Conservation (phyloP, 1,140 invertebrate genomes). For the Penaeus vannamei region DNA sequence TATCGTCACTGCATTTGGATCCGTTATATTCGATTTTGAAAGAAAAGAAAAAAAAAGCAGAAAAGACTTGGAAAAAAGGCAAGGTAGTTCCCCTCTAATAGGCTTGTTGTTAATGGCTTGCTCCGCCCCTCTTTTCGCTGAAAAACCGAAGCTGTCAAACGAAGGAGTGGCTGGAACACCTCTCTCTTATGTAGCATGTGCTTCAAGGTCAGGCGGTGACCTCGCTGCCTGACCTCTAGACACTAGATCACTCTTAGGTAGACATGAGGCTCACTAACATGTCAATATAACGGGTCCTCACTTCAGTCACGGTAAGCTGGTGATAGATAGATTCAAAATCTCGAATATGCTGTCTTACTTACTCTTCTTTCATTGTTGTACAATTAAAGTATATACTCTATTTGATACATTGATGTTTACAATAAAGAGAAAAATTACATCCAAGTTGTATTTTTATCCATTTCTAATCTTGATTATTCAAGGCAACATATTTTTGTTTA, state of each 20-base stretch:
- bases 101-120: no score
- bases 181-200: no score
- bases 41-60: no score
- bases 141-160: no score
- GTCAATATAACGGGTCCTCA: conserved; percentile 22
- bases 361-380: conserved; percentile 63
- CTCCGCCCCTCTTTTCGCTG: no score
- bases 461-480: not conserved
- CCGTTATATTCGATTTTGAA: not conserved
- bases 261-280: not conserved
- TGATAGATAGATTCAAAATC: conserved; percentile 27
- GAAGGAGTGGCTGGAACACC: no score
- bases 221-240: not conserved
- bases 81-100: no score
- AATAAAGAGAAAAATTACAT: conserved; percentile 56
- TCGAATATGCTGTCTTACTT: conserved; percentile 44
- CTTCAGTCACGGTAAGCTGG: conserved; percentile 17
- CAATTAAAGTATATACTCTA: conserved; percentile 64
- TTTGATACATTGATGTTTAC: conserved; percentile 66
- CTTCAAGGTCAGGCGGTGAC: no score
- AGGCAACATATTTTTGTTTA: not conserved
- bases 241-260: not conserved
- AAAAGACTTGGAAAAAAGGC: no score
- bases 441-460: conserved; percentile 26
- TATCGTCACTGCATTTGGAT: conserved; percentile 17